Conservation (phyloP, 1,140 invertebrate genomes). For the Aphidius ervi region DNA sequence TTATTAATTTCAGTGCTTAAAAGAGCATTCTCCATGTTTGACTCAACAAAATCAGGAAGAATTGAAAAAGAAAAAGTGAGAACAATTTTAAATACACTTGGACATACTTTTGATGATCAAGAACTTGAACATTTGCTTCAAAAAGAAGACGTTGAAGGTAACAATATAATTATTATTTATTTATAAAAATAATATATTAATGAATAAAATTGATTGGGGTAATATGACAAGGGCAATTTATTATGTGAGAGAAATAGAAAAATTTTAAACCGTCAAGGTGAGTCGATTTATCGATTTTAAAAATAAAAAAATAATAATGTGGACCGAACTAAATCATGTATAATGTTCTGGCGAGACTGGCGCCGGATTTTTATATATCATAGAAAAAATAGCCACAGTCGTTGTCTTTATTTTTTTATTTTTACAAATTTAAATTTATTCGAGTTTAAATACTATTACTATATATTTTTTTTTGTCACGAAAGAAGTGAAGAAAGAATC, state of each 20-base stretch:
- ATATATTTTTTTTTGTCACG: too few species aligned
- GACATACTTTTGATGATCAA: constrained; percentile 68
- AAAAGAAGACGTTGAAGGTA: constrained; percentile 66
- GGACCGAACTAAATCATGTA: background rate
- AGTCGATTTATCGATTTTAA: constrained; percentile 8
- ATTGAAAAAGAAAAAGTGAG: constrained; percentile 73
- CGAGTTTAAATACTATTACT: too few species aligned
- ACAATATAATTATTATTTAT: constrained; percentile 21
- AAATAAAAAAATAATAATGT: constrained; percentile 1
- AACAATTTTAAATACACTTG: constrained; percentile 71
- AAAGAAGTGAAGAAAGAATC: too few species aligned
- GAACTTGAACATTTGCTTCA: constrained; percentile 66
- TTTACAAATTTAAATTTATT: too few species aligned
- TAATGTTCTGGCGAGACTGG: too few species aligned
- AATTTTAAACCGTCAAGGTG: too few species aligned
- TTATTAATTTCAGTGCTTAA: constrained; percentile 56
- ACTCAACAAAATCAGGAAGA: constrained; percentile 65
- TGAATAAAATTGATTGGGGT: background rate
- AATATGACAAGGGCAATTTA: constrained; percentile 6
- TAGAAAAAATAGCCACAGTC: too few species aligned
- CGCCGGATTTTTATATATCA: too few species aligned
- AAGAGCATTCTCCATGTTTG: constrained; percentile 74
- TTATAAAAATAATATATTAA: constrained; percentile 4
- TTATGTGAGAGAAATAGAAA: constrained; percentile 1
- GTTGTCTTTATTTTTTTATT: too few species aligned